Conservation (phyloP, 2,888 invertebrate genomes). For the Steinernema hermaphroditum region DNA sequence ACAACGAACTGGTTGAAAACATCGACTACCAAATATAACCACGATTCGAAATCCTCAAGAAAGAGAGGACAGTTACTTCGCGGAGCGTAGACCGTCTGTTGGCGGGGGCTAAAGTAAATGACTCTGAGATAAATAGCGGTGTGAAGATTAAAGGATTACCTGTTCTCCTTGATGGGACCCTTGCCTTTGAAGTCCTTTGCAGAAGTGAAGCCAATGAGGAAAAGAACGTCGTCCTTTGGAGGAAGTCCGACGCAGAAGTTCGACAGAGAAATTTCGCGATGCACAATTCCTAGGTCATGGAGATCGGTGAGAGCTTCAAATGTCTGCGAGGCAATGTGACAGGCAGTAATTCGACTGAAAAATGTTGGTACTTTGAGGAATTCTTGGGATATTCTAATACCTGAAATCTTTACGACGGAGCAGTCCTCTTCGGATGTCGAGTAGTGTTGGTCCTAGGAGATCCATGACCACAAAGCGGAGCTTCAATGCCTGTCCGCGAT, state of each 20-base stretch:
- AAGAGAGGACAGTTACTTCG: background rate
- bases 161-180: background rate
- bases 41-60: background rate
- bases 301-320: background rate
- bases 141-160: no score
- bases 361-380: no score
- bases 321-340: background rate
- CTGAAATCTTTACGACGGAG: background rate
- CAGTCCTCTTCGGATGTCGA: background rate
- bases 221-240: background rate
- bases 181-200: background rate
- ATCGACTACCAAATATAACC: background rate
- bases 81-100: background rate
- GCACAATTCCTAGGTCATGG: background rate
- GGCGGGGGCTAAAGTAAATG: background rate
- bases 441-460: background rate
- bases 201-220: background rate
- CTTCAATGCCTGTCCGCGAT: background rate
- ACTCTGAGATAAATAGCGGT: background rate
- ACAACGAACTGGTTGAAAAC: background rate
- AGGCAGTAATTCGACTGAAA: background rate
- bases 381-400: no score
- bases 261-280: background rate
- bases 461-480: background rate
- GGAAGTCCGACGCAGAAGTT: background rate